A percentile compares a stretch with the other conserved stretches of the same genome.
phyloP scores from a whole-genome alignment of 2,888 invertebrate species.

The Acholoe squamosa region DNA sequence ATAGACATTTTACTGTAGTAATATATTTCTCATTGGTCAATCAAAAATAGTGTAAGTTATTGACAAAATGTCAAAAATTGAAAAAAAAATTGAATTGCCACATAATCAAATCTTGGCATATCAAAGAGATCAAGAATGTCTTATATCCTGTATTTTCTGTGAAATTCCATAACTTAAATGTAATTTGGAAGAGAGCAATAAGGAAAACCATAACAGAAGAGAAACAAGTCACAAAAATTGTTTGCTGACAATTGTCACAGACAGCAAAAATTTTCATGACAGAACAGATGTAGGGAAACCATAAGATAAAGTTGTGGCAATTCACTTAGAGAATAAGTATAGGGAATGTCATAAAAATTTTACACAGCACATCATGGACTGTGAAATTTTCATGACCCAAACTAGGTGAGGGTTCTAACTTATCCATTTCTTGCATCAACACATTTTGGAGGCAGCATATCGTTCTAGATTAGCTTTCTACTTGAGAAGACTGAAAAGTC shows the following conservation, averaged over 20 bases:
- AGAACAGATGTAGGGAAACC: neutral
- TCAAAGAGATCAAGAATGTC: neutral
- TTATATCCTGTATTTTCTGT: too few relatives aligned
- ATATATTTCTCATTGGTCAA: too few relatives aligned
- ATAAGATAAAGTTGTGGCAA: conserved; percentile 4
- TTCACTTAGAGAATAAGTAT: neutral
- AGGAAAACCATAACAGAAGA: conserved; percentile 6
- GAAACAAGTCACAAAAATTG: conserved; percentile 45
- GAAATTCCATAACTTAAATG: too few relatives aligned
- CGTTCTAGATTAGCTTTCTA: conserved; percentile 48
- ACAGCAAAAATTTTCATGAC: conserved; percentile 57
- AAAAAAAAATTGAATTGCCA: neutral
- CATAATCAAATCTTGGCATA: neutral
- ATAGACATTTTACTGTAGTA: too few relatives aligned
- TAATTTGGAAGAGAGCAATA: neutral
- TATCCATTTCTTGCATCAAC: conserved; percentile 58
- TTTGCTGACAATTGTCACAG: conserved; percentile 10
- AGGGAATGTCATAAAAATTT: conserved; percentile 44
- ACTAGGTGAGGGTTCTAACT: conserved; percentile 21
- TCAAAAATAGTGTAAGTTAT: neutral
- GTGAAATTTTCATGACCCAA: conserved; percentile 52
- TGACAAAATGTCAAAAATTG: neutral
- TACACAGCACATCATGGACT: conserved; percentile 13
- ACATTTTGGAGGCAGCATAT: conserved; percentile 36
- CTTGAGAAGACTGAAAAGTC: conserved; percentile 28